A percentile compares a stretch with the other conserved stretches of the same genome.
Evolutionary conservation across 2,113 vertebrate genomes (phyloP).

Genomic region (Siniperca knerii): DNA sequence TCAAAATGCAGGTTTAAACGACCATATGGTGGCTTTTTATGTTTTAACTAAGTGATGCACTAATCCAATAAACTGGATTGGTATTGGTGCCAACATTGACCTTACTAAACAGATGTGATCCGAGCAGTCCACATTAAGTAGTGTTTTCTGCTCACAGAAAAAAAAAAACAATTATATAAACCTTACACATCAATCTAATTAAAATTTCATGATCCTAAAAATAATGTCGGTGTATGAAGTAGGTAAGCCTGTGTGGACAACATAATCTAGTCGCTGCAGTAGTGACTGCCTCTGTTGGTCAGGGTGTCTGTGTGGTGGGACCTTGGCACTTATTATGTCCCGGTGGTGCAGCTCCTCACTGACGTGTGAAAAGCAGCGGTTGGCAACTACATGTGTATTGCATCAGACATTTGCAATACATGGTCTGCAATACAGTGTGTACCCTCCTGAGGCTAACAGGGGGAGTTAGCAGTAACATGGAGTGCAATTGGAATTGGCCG

Average conservation of each 20-base stretch:
- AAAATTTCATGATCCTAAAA: not conserved
- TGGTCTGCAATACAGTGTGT: conserved; percentile 1
- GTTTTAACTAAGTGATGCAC: not conserved
- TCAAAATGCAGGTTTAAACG: not conserved
- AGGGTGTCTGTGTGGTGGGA: conserved; percentile 2
- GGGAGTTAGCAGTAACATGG: not conserved
- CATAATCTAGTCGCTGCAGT: not conserved
- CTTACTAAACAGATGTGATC: not conserved
- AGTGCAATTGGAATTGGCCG: not conserved
- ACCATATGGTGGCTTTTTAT: not conserved
- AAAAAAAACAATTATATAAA: not conserved
- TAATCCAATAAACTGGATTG: not conserved
- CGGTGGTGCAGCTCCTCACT: conserved; percentile 1
- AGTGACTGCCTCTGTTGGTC: not conserved
- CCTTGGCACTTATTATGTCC: not conserved
- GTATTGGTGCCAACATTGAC: not conserved
- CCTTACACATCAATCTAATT: not conserved
- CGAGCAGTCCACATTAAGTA: not conserved
- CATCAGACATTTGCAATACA: conserved; percentile 19
- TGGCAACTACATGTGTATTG: not conserved
- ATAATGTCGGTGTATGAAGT: not conserved
- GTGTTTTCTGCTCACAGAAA: not conserved
- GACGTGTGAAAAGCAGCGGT: conserved; percentile 18
- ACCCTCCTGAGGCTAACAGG: conserved; percentile 1
- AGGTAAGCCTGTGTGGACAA: not conserved